Base-by-base conservation (phyloP, 1,140 invertebrate species). In the Cecropterus lyciades region DNA sequence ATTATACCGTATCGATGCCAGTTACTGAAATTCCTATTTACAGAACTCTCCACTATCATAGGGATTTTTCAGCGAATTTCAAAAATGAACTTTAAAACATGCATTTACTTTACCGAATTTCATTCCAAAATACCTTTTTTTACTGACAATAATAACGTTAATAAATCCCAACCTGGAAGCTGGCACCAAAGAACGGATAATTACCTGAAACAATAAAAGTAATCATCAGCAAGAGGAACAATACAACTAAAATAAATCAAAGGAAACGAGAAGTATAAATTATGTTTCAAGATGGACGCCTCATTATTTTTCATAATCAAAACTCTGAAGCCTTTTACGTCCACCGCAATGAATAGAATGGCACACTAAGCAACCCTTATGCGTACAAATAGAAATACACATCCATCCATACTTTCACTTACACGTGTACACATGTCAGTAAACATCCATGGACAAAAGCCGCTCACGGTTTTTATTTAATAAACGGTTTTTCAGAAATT, bases 401-500 rank as follows among this genome's bases (percentile, higher is more conserved):
- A 10, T 17, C 16, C 17, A 20, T 11, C 10, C 16, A 40, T 16
- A 42, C 16, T 42, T 6, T n/a, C 3, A 10, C 5, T 56, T 56
- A 56, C 53, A 56, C 40, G 52, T 42, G 52, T 56, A 24, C 20
- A 20, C 14, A 42, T 55, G 33, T 42, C 8, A 27, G 33, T 42
- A 13, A 27, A 45, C 17, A 57, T 43, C 9, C 33, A 37, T n/a
- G 42, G 42, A 30, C 11, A n/a, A 11, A 30, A 57, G 14, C 53
- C 53, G 40, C 20, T 15, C 13, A 27, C 20, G 42, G 17, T 57
- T 46, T 57, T 57, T 57, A 57, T 57, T 57, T 57, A 57, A 57
- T 57, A 57, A 57, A 57, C 42, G 11, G n/a, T 57, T 57, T 57
- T 57, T 37, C 42, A 52, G 40, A 57, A 57, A 20, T 57, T 27